A percentile compares a stretch with the other conserved stretches of the same genome.
Conservation (phyloP, 2,888 invertebrate genomes). For the Xylocampa areola region DNA sequence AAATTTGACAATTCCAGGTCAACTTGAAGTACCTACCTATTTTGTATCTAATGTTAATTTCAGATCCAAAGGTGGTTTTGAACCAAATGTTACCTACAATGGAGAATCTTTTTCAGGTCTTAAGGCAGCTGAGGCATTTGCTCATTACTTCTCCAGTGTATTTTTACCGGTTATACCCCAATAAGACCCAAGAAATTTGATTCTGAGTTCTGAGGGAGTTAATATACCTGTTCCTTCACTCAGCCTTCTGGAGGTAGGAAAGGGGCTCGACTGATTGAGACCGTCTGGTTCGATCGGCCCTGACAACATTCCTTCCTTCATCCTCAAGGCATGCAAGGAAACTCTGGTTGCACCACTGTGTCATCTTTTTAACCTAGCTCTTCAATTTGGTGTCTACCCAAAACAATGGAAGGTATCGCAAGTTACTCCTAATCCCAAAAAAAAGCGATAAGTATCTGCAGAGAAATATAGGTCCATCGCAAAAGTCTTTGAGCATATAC, state of each 20-base stretch:
- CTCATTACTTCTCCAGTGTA: conserved; percentile 11
- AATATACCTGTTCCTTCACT: background rate
- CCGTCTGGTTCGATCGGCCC: too few species aligned
- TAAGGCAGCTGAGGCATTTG: conserved; percentile 12
- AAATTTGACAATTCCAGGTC: too few species aligned
- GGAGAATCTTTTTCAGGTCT: conserved; percentile 1
- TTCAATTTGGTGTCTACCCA: background rate
- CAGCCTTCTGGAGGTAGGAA: background rate
- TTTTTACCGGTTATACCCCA: conserved; percentile 6
- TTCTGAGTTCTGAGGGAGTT: background rate
- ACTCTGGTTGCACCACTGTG: background rate
- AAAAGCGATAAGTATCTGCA: background rate
- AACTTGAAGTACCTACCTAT: too few species aligned
- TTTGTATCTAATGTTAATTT: too few species aligned
- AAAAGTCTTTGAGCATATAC: conserved; percentile 1
- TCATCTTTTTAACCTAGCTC: conserved; percentile 3
- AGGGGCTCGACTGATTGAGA: background rate
- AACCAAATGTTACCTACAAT: too few species aligned
- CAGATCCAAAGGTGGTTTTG: too few species aligned
- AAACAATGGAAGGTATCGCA: conserved; percentile 3
- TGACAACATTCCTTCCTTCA: too few species aligned
- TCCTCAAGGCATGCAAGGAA: background rate
- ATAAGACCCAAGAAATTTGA: background rate
- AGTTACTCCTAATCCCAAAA: conserved; percentile 7
- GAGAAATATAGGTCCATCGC: background rate